Base-by-base conservation (phyloP, 2,113 vertebrate species). In the Cervus canadensis region DNA sequence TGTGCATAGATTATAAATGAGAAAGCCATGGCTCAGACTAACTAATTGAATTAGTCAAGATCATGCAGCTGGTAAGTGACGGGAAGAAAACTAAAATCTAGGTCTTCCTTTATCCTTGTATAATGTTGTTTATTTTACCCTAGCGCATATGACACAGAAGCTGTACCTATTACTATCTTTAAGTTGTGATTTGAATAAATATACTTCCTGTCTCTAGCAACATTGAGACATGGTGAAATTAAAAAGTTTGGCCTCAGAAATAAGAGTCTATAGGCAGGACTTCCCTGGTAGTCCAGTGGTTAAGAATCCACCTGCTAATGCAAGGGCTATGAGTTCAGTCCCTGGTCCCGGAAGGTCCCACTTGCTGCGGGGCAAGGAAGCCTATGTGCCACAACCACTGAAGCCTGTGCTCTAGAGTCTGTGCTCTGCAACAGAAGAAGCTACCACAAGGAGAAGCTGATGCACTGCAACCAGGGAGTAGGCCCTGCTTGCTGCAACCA, bases 141-240 rank as follows among this genome's bases (percentile, higher is more conserved):
- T 43, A 28, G 23, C 7, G 5, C 82, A 5, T 60, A 36, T 45
- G 50, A 81, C 56, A 26, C 59, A 19, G n/a, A 25, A 48, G 8
- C 52, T 67, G 4, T 95, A 36, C n/a, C 74, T 17, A 45, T 4
- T 83, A 2, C 56, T 78, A 0, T 87, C 52, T 81, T 82, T 84
- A 76, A 84, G 36, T n/a, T 86, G 30, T 76, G 4, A 85, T 48
- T 93, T 92, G 83, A 95, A 79, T 94, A 92, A 92, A 78, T 90
- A 92, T 2, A 26, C 45, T 96, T 79, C 7, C 2, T 79, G 1
- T 81, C 30, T 89, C 71, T 91, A 14, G 30, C 30, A 89, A 50
- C 25, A 60, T 30, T 91, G 17, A 83, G 45, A 48, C 28, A 12
- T 84, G 62, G n/a, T 97, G 28, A 88, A 85, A 81, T 93, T 93